phyloP scores from a whole-genome alignment of 2,888 invertebrate species.

The Cantharis nigra region DNA sequence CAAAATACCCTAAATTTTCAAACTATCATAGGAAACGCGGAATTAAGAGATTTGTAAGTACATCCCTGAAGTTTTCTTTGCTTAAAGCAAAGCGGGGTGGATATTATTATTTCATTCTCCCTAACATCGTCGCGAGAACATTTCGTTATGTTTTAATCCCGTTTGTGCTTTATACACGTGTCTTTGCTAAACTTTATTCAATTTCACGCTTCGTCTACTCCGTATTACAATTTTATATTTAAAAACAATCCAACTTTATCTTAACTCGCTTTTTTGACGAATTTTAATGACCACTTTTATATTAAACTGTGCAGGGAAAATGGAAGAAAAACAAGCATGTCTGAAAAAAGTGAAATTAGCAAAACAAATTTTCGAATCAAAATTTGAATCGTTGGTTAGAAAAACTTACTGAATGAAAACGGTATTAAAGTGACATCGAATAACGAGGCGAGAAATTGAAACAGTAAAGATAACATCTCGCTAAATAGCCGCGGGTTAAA shows the following conservation, averaged over 20 bases:
- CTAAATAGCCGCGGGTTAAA: slow-evolving; percentile 55
- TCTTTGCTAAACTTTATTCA: slow-evolving; percentile 48
- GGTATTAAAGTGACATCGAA: slow-evolving; percentile 45
- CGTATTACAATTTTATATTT: slow-evolving; percentile 47
- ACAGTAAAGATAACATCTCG: slow-evolving; percentile 57
- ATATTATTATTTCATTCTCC: slow-evolving; percentile 34
- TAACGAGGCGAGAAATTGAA: slow-evolving; percentile 57
- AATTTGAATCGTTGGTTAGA: neutral
- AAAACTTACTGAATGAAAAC: slow-evolving; percentile 14
- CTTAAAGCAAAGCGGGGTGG: slow-evolving; percentile 19
- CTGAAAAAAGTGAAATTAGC: neutral
- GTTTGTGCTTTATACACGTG: slow-evolving; percentile 37
- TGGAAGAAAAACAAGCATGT: neutral
- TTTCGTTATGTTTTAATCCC: slow-evolving; percentile 42
- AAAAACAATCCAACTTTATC: slow-evolving; percentile 34
- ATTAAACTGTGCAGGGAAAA: neutral
- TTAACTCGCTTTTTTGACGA: slow-evolving; percentile 4
- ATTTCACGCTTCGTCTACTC: slow-evolving; percentile 51
- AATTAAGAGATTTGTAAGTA: slow-evolving; percentile 3
- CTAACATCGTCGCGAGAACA: slow-evolving; percentile 37
- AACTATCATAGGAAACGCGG: neutral
- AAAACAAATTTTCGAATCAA: neutral
- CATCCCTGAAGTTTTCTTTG: slow-evolving; percentile 17
- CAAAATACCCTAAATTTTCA: neutral
- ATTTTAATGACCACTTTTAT: slow-evolving; percentile 3